phyloP scores from a whole-genome alignment of 2,888 invertebrate genomes.

The Thymelicus lineola region DNA sequence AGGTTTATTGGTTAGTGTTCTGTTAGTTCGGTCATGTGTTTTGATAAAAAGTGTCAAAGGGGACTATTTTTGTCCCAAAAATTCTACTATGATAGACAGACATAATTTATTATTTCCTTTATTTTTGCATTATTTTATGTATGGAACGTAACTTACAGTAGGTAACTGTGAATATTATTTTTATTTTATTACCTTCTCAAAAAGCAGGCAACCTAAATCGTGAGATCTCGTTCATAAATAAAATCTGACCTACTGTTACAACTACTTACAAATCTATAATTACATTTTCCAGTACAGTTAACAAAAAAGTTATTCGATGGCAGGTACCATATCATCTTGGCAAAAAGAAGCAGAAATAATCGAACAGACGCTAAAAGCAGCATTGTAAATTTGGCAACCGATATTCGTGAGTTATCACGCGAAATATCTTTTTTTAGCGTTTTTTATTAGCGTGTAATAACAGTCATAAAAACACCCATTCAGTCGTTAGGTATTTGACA shows the following conservation, averaged over 20 bases:
- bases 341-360: constrained; percentile 16
- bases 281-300: constrained; percentile 23
- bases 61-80: too few relatives aligned
- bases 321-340: constrained; percentile 3
- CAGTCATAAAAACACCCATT: constrained; percentile 28
- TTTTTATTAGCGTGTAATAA: constrained; percentile 30
- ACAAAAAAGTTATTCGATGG: background rate
- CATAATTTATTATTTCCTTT: too few relatives aligned
- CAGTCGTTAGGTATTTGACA: constrained; percentile 25
- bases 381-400: constrained; percentile 23
- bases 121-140: too few relatives aligned
- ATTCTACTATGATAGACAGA: too few relatives aligned
- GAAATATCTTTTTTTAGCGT: constrained; percentile 26
- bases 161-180: too few relatives aligned
- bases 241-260: background rate
- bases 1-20: too few relatives aligned
- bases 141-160: too few relatives aligned
- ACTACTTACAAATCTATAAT: background rate
- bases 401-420: constrained; percentile 18
- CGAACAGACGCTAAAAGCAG: constrained; percentile 3
- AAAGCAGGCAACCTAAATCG: background rate
- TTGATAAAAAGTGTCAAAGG: too few relatives aligned
- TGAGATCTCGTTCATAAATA: background rate
- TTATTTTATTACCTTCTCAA: too few relatives aligned
- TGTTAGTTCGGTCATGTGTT: too few relatives aligned